Evolutionary conservation across 2,797 vertebrate species (phyloP).

Genomic region (Gallinago stenura): DNA sequence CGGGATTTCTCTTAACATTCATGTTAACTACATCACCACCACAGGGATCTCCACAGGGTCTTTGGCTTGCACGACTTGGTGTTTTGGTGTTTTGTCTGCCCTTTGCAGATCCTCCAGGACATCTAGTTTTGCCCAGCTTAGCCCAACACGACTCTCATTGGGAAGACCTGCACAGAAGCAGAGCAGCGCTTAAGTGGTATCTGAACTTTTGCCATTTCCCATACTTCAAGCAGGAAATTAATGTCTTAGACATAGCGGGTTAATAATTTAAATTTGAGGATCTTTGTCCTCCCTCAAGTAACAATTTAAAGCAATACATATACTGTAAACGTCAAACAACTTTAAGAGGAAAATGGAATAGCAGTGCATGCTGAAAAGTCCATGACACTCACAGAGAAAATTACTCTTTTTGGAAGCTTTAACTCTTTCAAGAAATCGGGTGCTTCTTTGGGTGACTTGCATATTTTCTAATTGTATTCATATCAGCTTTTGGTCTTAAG

Average conservation of each 20-base stretch:
- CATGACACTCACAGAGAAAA: not conserved
- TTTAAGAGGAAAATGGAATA: not conserved
- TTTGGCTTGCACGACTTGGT: not conserved
- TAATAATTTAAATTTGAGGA: not conserved
- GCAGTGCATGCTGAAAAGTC: not conserved
- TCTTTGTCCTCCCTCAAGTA: too few species aligned
- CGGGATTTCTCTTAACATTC: not conserved
- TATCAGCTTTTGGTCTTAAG: not conserved
- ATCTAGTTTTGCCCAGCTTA: not conserved
- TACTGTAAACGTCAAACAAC: not conserved
- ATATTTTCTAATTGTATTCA: not conserved
- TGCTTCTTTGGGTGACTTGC: not conserved
- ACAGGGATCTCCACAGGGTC: not conserved
- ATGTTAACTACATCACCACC: not conserved
- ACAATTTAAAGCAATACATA: not conserved
- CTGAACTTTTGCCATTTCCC: not conserved
- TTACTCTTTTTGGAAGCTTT: not conserved
- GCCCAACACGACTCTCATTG: not conserved
- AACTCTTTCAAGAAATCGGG: not conserved
- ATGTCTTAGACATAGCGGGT: not conserved
- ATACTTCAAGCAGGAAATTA: not conserved
- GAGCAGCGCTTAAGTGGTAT: not conserved
- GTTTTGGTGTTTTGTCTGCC: not conserved
- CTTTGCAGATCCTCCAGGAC: not conserved
- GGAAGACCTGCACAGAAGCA: not conserved